Conservation (phyloP, 2,797 vertebrate species). For the Garrulus glandarius region DNA sequence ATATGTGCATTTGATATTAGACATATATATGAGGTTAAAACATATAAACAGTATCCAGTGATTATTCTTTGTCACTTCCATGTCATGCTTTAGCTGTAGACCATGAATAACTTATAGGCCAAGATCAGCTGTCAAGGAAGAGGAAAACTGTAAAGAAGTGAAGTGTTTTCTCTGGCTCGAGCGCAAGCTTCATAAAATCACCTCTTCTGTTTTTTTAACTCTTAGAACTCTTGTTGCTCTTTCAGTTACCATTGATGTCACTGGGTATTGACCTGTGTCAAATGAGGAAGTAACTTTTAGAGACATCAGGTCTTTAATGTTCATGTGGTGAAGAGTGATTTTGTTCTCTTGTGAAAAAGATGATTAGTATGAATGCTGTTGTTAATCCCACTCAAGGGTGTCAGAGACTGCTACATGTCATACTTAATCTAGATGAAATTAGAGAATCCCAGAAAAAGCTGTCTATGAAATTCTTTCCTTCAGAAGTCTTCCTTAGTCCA, state of each 20-base stretch:
- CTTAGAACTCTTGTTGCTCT: neutral
- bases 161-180: neutral
- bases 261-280: neutral
- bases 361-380: neutral
- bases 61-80: neutral
- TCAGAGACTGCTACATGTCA: neutral
- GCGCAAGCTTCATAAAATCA: neutral
- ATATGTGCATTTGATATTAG: neutral
- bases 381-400: neutral
- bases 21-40: neutral
- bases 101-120: neutral
- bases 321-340: neutral
- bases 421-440: neutral
- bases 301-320: neutral
- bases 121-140: neutral
- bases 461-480: neutral
- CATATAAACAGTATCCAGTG: neutral
- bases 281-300: neutral
- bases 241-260: neutral
- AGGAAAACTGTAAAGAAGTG: neutral
- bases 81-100: neutral
- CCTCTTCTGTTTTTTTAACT: neutral
- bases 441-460: neutral
- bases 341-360: neutral
- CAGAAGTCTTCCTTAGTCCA: neutral